Base-by-base conservation (phyloP, 2,888 invertebrate genomes). In the Drosophila suboccidentalis region DNA sequence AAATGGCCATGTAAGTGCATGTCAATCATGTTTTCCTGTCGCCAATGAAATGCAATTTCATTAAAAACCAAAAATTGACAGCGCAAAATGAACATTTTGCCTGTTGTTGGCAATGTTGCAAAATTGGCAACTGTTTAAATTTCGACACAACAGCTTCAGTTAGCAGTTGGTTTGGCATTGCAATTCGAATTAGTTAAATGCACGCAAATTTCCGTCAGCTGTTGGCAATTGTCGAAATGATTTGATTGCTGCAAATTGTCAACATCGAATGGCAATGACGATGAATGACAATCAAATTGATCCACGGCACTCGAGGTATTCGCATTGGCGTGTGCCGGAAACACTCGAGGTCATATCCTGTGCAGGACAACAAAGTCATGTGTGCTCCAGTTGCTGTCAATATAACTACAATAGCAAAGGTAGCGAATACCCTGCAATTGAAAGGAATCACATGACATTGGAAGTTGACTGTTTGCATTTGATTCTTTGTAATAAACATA, bases 31-130 rank as follows among this genome's bases (percentile, higher is more conserved):
- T 78, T 80, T 74, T 58, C 39, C 63, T 43, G 47, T 17, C 71
- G 55, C 61, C 74, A 67, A 78, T 74, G 60, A 79, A 87, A 76
- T 64, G 69, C 53, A 84, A 84, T 71, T 82, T 74, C 68, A 84
- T 78, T 77, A 59, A 69, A 50, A 72, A 49, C 46, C 71, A 55
- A 32, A 46, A 54, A 64, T 49, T 46, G 43, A 34, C 50, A 15
- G 44, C 10, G 3, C 29, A 15, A 39, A 41, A 9, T 9, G 51
- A 36, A 6, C 57, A 53, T 36, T 39, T 26, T 26, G 41, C 39
- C 13, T 29, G 32, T 34, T 34, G 10, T 11, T 39, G 8, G 4
- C 9, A 17, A 15, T 1, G 2, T 34, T 36, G 36, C 5, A 46
- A 62, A 57, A 15, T 51, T 39, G 39, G 29, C 53, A 19, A 64